These are phyloP conservation scores for Casuarius casuarius DNA, from an alignment of 2,113 vertebrate species.

Conservation along the genomic window DNA sequence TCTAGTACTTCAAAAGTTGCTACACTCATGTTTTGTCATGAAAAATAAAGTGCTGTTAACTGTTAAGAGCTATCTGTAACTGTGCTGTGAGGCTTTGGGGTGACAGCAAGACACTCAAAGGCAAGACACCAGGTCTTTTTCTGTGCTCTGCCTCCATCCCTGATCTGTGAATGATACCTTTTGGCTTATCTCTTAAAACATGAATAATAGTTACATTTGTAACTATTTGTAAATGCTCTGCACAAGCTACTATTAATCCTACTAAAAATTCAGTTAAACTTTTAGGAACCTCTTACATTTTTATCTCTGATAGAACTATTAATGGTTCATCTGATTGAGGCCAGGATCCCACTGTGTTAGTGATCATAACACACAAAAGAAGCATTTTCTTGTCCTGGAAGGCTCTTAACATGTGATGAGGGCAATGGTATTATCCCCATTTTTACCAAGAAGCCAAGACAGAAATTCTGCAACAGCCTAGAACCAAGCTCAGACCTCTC, in stretches of 20 bases:
- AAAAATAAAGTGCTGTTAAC: neutral
- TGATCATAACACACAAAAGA: neutral
- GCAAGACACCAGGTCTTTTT: neutral
- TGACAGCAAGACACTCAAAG: neutral
- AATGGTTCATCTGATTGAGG: neutral
- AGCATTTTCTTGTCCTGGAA: neutral
- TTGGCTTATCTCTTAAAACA: neutral
- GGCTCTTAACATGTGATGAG: neutral
- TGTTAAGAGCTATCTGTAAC: neutral
- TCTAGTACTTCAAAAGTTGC: neutral
- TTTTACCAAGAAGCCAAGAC: neutral
- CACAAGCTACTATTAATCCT: neutral
- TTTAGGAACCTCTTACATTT: neutral
- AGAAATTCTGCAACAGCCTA: neutral
- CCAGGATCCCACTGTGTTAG: neutral
- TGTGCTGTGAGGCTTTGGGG: neutral
- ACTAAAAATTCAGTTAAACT: neutral
- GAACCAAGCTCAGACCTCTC: neutral
- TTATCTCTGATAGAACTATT: neutral
- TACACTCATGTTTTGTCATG: neutral
- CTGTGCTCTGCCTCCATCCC: neutral
- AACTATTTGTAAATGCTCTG: neutral
- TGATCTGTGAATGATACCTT: neutral
- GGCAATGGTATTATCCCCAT: neutral
- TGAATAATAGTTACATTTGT: neutral